Percentiles rank a stretch among this genome's conserved stretches.
phyloP scores from a whole-genome alignment of 2,888 invertebrate genomes.

The Clusia tigrina region DNA sequence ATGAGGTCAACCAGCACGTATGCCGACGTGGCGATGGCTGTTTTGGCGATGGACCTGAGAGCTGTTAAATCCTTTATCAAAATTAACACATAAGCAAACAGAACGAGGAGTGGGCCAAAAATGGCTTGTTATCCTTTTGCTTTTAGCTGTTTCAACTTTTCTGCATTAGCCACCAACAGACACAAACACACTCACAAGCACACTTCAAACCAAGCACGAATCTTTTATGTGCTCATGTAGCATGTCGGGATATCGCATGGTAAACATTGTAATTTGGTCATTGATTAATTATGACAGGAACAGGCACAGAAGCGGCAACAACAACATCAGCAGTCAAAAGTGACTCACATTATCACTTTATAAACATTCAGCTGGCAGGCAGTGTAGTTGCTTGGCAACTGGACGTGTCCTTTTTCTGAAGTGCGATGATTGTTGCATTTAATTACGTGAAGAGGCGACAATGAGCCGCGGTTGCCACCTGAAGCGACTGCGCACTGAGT shows the following conservation, averaged over 20 bases:
- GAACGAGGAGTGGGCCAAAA: too few species aligned
- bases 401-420: neutral
- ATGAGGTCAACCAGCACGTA: too few species aligned
- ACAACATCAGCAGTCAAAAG: neutral
- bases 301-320: neutral
- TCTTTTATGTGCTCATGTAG: conserved; percentile 8
- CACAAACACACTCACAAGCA: neutral
- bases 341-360: neutral
- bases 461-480: neutral
- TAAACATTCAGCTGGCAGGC: neutral
- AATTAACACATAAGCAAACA: too few species aligned
- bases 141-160: too few species aligned
- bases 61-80: too few species aligned
- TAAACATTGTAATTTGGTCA: conserved; percentile 13
- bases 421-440: neutral
- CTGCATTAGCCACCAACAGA: neutral
- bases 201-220: neutral
- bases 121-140: neutral
- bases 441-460: neutral
- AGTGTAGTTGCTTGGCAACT: too few species aligned
- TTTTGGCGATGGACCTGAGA: too few species aligned
- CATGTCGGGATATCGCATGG: conserved; percentile 8
- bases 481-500: neutral
- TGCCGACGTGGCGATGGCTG: too few species aligned
- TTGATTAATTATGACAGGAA: conserved; percentile 12